phyloP scores from a whole-genome alignment of 2,888 invertebrate genomes.

The Dimorphilus gyrociliatus region DNA sequence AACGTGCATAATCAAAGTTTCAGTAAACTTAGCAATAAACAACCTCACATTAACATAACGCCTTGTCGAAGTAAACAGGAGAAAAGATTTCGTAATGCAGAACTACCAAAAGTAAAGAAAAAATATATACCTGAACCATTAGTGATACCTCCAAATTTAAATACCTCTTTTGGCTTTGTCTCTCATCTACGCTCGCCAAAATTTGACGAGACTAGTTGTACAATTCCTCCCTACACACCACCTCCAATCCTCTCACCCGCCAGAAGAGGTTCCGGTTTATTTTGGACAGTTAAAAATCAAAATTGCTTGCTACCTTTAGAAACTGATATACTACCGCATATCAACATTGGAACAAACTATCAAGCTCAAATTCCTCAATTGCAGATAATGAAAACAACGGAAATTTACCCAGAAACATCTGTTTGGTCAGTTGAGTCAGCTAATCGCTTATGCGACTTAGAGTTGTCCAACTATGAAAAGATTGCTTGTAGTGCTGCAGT shows the following conservation, averaged over 20 bases:
- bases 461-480: constrained; percentile 85
- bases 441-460: too few relatives aligned
- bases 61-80: too few relatives aligned
- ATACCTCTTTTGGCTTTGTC: constrained; percentile 40
- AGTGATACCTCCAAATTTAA: constrained; percentile 38
- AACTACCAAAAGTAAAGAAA: constrained; percentile 25
- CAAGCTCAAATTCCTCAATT: background rate
- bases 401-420: too few relatives aligned
- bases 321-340: constrained; percentile 2
- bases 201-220: too few relatives aligned
- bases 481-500: constrained; percentile 86
- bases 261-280: constrained; percentile 69
- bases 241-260: constrained; percentile 85
- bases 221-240: constrained; percentile 63
- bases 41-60: too few relatives aligned
- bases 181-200: constrained; percentile 42
- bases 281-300: constrained; percentile 46
- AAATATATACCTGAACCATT: constrained; percentile 38
- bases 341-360: constrained; percentile 1
- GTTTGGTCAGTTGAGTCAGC: too few relatives aligned
- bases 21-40: too few relatives aligned
- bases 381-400: too few relatives aligned
- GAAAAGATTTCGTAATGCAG: too few relatives aligned
- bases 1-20: too few relatives aligned
- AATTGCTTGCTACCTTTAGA: too few relatives aligned